Base-by-base conservation (phyloP, 2,888 invertebrate genomes). In the Diarsia mendica region DNA sequence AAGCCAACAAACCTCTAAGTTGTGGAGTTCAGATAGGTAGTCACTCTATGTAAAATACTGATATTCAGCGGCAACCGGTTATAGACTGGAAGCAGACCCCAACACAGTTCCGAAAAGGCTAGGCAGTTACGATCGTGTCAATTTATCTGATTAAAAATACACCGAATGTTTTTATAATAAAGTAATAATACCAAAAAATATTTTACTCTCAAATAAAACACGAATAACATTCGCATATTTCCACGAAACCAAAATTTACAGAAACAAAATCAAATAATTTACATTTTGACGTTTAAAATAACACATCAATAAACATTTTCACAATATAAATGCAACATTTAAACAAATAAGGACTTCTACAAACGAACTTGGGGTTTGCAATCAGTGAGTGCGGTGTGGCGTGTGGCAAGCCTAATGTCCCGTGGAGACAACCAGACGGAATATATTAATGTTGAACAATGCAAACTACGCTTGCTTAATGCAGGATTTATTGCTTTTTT, bases 381-480 rank as follows among this genome's bases (percentile, higher is more conserved):
- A 70, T 65, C n/a, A 51, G 67, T 49, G 9, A 18, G 61, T 53
- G 73, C 78, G 73, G 80, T 64, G 64, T 61, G 73, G 73, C 80
- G 82, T 72, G 82, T 75, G 85, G 80, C 80, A 80, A 82, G 85
- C 71, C 85, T 90, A 90, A 91, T 90, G 90, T 89, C 85, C 86
- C 89, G 84, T 85, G 80, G 83, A 86, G 85, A 86, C 86, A 85
- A 84, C 87, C 89, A 87, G 85, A 86, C 84, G 84, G 89, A 90
- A 91, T 91, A 91, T 88, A 91, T 92, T 89, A 91, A 88, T 83
- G 85, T 85, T 84, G 80, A 87, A 87, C 87, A 82, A 78, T 83
- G 82, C 76, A 83, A 78, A 80, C 83, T 67, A 77, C 51, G 71
- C 75, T 80, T 77, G 72, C 80, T 82, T 77, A 78, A 55, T 75